Evolutionary conservation across 2,888 invertebrate genomes (phyloP), one percentile per base, ranked within the genome.

Genomic region (Acleris holmiana): DNA sequence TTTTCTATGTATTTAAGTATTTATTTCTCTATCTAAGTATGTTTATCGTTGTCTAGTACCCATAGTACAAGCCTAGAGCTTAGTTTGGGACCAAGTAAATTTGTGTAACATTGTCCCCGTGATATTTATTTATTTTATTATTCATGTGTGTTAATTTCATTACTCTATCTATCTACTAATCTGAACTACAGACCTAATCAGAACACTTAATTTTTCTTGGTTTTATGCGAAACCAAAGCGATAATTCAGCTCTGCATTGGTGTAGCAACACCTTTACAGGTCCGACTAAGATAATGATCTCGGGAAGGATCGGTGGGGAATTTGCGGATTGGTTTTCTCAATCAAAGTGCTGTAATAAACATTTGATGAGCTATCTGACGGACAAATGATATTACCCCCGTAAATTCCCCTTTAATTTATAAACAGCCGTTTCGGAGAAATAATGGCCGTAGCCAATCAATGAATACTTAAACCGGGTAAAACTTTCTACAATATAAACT

Each of bases 261-360:
- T 53, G 53, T 35, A 29, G n/a, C 17, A 35, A 21, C 51, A 51
- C 63, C 57, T 50, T 62, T 56, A 57, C 62, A 50, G 56, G 54
- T 46, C 59, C 41, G 29, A 47, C 62, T 49, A 76, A 82, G 78
- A 83, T 84, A 84, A 83, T 80, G 78, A 81, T 80, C 77, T 75
- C 70, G 69, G 68, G 66, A 73, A 65, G 73, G 78, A 82, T 79
- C 72, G 74, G 68, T 71, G 75, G 70, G 71, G 74, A 66, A 74
- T 73, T 68, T 71, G 73, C 71, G 73, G 76, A 84, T 84, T 82
- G 79, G 79, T 80, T 81, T 78, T 81, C 80, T 77, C 79, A 82
- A 85, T 85, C 80, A 81, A 77, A 73, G 76, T 74, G 71, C 76
- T 71, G 76, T 78, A 78, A 82, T 84, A 85, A 85, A 85, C 83